A percentile compares a stretch with the other conserved stretches of the same genome.
Conservation (phyloP, 2,888 invertebrate species). For the Melinaea marsaeus region DNA sequence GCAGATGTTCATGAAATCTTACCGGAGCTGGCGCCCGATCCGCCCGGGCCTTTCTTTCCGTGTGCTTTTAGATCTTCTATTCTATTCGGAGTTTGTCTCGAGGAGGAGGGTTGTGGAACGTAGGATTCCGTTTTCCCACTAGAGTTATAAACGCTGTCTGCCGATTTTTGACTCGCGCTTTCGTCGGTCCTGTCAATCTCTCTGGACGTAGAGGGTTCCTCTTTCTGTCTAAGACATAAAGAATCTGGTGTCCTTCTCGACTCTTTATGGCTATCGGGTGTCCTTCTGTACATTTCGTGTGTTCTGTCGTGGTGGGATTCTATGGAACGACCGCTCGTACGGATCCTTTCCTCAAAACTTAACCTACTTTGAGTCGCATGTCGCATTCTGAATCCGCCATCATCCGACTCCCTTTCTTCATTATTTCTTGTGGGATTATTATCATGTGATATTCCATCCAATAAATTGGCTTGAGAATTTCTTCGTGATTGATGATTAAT, state of each 20-base stretch:
- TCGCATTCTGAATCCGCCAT: conserved; percentile 78
- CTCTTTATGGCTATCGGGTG: conserved; percentile 56
- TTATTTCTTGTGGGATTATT: conserved; percentile 45
- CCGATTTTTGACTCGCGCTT: conserved; percentile 69
- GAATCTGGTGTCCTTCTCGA: conserved; percentile 60
- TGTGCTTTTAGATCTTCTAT: conserved; percentile 72
- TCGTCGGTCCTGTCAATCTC: conserved; percentile 60
- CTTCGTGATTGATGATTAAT: conserved; percentile 67
- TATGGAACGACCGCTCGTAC: conserved; percentile 66
- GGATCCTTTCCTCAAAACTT: conserved; percentile 65
- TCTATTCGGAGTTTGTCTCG: conserved; percentile 66
- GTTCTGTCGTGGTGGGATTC: conserved; percentile 53
- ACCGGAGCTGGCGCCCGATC: conserved; percentile 81
- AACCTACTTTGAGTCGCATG: conserved; percentile 61
- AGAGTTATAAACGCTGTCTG: conserved; percentile 79
- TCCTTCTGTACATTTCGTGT: conserved; percentile 62
- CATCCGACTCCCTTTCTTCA: conserved; percentile 78
- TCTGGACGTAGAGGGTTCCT: conserved; percentile 50
- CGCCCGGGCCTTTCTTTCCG: conserved; percentile 69
- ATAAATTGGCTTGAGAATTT: conserved; percentile 79
- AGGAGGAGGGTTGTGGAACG: conserved; percentile 70
- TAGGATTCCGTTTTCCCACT: conserved; percentile 65
- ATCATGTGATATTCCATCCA: conserved; percentile 66
- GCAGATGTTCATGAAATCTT: conserved; percentile 13
- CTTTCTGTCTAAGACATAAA: conserved; percentile 55